Percentiles rank a stretch among this genome's conserved stretches.
Conservation (phyloP, 2,797 vertebrate species). For the Strix occidentalis region DNA sequence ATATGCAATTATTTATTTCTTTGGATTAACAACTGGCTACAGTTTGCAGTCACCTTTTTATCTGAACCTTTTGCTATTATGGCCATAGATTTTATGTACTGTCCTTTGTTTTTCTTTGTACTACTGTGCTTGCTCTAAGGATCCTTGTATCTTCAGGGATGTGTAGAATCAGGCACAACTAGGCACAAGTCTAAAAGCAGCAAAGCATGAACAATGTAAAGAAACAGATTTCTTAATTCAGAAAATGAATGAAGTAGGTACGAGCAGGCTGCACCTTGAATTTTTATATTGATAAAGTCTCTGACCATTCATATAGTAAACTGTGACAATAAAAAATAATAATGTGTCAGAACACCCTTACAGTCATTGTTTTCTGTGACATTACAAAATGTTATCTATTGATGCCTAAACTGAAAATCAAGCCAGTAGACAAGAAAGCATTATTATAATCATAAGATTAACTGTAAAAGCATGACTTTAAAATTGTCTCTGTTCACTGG, state of each 20-base stretch:
- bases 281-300: neutral
- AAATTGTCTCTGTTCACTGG: neutral
- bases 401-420: neutral
- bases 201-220: neutral
- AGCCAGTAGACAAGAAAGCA: neutral
- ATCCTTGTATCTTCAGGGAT: neutral
- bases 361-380: neutral
- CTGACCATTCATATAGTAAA: neutral
- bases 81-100: neutral
- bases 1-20: neutral
- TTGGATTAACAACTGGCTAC: neutral
- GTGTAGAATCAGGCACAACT: neutral
- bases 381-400: neutral
- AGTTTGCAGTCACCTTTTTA: neutral
- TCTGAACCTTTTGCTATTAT: neutral
- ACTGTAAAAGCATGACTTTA: neutral
- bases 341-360: neutral
- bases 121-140: neutral
- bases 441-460: neutral
- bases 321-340: neutral
- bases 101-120: neutral
- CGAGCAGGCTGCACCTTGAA: fast-evolving
- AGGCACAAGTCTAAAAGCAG: neutral
- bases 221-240: neutral
- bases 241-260: neutral